A percentile compares a stretch with the other conserved stretches of the same genome.
These are phyloP conservation scores for Parambassis ranga DNA, from an alignment of 2,797 vertebrate genomes.

Conservation along the genomic window DNA sequence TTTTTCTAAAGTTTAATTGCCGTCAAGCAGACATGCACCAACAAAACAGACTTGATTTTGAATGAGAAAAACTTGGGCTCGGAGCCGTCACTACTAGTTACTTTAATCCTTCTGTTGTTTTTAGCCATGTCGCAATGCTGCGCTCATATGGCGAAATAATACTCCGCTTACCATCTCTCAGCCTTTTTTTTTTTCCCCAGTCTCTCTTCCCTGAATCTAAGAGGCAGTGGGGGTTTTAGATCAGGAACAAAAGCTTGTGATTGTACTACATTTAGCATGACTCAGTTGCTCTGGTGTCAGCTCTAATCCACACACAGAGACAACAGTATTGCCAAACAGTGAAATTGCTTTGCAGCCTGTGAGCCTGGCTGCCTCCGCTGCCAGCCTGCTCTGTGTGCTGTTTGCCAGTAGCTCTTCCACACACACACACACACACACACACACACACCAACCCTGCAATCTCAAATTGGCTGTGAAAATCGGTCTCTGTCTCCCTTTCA, in stretches of 20 bases:
- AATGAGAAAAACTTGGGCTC: constrained; percentile 34
- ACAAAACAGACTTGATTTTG: constrained; percentile 6
- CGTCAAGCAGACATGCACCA: too few relatives aligned
- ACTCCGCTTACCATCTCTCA: constrained; percentile 34
- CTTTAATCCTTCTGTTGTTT: constrained; percentile 55
- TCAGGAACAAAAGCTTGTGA: constrained; percentile 77
- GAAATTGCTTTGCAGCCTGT: constrained; percentile 78
- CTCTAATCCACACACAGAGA: constrained; percentile 79
- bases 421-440: constrained; percentile 17
- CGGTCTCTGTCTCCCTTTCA: constrained; percentile 73
- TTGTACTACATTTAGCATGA: constrained; percentile 81
- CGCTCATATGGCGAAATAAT: constrained; percentile 63
- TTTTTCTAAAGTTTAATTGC: background rate
- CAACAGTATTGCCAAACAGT: constrained; percentile 80
- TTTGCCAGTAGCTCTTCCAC: constrained; percentile 69
- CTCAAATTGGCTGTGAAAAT: constrained; percentile 84
- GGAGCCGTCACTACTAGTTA: constrained; percentile 2
- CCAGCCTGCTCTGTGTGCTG: constrained; percentile 71
- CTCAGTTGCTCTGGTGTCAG: constrained; percentile 79
- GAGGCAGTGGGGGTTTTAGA: constrained; percentile 67
- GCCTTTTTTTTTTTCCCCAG: constrained; percentile 58
- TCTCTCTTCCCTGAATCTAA: constrained; percentile 51
- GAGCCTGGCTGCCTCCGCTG: constrained; percentile 74
- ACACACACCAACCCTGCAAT: constrained; percentile 55
- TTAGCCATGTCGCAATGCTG: constrained; percentile 56